phyloP scores from a whole-genome alignment of 2,888 invertebrate species.

The Alsophila aescularia region DNA sequence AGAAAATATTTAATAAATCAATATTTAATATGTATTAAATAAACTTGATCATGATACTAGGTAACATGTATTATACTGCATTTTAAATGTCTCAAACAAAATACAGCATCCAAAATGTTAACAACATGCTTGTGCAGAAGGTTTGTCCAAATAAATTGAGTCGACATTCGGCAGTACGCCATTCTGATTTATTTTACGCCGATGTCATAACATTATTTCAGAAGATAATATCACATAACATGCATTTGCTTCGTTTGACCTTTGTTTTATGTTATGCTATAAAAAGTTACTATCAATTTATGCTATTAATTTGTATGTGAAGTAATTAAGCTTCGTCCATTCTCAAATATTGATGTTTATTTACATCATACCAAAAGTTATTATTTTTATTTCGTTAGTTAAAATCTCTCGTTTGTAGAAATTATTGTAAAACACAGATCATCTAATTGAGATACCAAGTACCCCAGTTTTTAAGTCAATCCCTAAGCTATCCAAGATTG shows the following conservation, averaged over 20 bases:
- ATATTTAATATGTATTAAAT: no score
- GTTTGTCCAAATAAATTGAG: slow-evolving; percentile 3
- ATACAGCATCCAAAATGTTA: no score
- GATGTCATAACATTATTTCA: slow-evolving; percentile 31
- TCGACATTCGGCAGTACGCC: slow-evolving; percentile 3
- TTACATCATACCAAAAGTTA: slow-evolving; percentile 4
- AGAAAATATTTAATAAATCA: no score
- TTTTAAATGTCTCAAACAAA: no score
- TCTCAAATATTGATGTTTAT: slow-evolving; percentile 18
- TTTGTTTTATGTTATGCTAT: slow-evolving; percentile 37
- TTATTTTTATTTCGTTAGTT: not conserved
- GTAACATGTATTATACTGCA: no score
- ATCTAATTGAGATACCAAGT: no score
- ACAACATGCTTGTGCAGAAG: not conserved
- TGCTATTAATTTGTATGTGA: slow-evolving; percentile 28
- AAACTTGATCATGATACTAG: no score
- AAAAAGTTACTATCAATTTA: slow-evolving; percentile 33
- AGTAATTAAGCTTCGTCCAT: slow-evolving; percentile 33
- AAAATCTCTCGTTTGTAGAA: no score
- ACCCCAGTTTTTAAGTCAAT: no score
- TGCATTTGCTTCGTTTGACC: slow-evolving; percentile 42
- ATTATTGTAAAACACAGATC: no score
- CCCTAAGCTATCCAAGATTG: no score
- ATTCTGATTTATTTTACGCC: slow-evolving; percentile 18
- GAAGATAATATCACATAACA: slow-evolving; percentile 31